phyloP scores from a whole-genome alignment of 2,888 invertebrate genomes.

The Papilio protenor region DNA sequence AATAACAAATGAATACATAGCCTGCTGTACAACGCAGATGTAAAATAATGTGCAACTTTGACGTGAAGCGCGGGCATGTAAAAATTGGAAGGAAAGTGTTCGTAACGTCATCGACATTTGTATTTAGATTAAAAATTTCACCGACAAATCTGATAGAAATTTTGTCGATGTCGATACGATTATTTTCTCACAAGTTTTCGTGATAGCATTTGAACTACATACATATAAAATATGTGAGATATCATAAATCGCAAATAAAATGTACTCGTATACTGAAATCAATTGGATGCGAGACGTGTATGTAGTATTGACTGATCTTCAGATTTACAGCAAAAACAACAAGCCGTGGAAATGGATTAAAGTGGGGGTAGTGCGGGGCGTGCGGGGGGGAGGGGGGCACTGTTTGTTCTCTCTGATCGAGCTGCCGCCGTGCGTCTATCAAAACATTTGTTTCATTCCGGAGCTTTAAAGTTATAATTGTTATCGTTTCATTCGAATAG shows the following conservation, averaged over 20 bases:
- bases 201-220: too few relatives aligned
- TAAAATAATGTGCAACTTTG: not conserved
- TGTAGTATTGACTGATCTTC: slow-evolving; percentile 14
- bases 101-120: too few relatives aligned
- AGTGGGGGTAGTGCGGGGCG: not conserved
- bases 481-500: too few relatives aligned
- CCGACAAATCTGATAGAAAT: too few relatives aligned
- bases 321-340: slow-evolving; percentile 25
- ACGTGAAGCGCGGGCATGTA: not conserved
- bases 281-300: slow-evolving; percentile 6
- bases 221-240: not conserved
- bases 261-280: not conserved
- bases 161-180: too few relatives aligned
- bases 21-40: not conserved
- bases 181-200: not conserved
- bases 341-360: slow-evolving; percentile 17
- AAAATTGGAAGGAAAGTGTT: not conserved
- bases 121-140: too few relatives aligned
- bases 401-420: slow-evolving; percentile 25
- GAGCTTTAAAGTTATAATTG: not conserved
- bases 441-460: slow-evolving; percentile 23
- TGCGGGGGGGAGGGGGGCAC: not conserved
- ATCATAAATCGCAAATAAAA: not conserved
- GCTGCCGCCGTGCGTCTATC: slow-evolving; percentile 11
- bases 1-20: slow-evolving; percentile 1